Base-by-base conservation (phyloP, 2,113 vertebrate species). In the Erpornis zantholeuca region DNA sequence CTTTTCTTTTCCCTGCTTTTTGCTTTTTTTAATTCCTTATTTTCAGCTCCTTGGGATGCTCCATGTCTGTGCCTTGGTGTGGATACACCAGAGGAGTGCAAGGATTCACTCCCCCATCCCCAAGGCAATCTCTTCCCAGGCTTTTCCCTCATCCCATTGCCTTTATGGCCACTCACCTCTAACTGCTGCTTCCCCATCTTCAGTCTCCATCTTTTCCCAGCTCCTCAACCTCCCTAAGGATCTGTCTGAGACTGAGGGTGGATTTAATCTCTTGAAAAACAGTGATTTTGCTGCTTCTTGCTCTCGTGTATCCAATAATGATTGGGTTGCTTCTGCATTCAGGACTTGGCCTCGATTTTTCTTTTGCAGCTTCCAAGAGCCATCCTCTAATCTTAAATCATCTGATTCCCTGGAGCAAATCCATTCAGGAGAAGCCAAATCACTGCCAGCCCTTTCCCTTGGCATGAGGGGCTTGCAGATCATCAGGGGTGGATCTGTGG, bases 71-170 rank as follows among this genome's bases (percentile, higher is more conserved):
- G n/a, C n/a, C n/a, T n/a, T n/a, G n/a, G n/a, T n/a, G n/a, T n/a
- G n/a, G 82, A 10, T 19, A 1, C 8, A 0, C 23, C 4, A 19
- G 42, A 9, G 80, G 4, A 44, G 38, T 8, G 4, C 31, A 23
- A 8, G n/a, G 8, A 2, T 52, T 52, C 14, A 0, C 35, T 54
- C 3, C 3, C 12, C 54, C 49, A 12, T 49, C 11, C 0, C 31
- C 25, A 2, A 15, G 27, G 28, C 40, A 15, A 11, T 6, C 36
- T 92, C 18, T 33, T 49, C 8, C 52, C 56, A 40, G 31, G 12
- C 4, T 78, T 20, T 61, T 73, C 42, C 63, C 18, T 11, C 38
- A 54, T 54, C 68, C 47, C 47, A 11, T 61, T 2, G 0, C 29
- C 20, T 60, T 70, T 40, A 3, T 2, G 7, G 40, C 21, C 11